Base-by-base conservation (phyloP, 2,888 invertebrate species). In the Caenorhabditis angaria region DNA sequence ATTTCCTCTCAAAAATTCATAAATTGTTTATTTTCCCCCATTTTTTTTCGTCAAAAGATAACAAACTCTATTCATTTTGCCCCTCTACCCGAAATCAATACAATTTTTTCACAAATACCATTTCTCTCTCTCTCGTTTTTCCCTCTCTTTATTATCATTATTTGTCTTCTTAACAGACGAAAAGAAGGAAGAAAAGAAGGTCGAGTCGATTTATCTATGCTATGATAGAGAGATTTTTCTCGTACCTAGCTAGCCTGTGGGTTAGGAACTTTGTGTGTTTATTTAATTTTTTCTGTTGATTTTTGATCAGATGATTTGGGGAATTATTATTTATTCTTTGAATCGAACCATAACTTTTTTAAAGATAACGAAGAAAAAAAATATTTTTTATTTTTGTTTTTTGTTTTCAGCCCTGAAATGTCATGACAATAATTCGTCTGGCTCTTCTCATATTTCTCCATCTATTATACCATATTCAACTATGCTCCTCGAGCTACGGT, bases 341-440 rank as follows among this genome's bases (percentile, higher is more conserved):
- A 41, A 41, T 41, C 41, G 41, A 41, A 41, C 41, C 41, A 41
- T 14, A 3, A 12, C 18, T 41, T 32, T 32, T 14, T 41, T 41
- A 32, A 32, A 8, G 32, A 32, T 32, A 8, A 12, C 32, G 12
- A 32, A 32, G 32, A n/a, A n/a, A n/a, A n/a, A n/a, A n/a, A n/a
- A n/a, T n/a, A n/a, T n/a, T n/a, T n/a, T n/a, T n/a, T n/a, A n/a
- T n/a, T n/a, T 32, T 32, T 32, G 32, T 32, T 32, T 12, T 32
- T 32, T 32, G 32, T 41, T 41, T 41, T 3, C 41, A 41, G 41
- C 41, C 41, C 41, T 41, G 41, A 41, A 2, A 41, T 41, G 41
- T 41, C 41, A 41, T 41, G 41, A 41, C 41, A 41, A 41, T 32
- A 32, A n/a, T n/a, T n/a, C n/a, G n/a, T n/a, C n/a, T n/a, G n/a